Conservation (phyloP, 2,888 invertebrate species). For the Mimumesa dahlbomi region DNA sequence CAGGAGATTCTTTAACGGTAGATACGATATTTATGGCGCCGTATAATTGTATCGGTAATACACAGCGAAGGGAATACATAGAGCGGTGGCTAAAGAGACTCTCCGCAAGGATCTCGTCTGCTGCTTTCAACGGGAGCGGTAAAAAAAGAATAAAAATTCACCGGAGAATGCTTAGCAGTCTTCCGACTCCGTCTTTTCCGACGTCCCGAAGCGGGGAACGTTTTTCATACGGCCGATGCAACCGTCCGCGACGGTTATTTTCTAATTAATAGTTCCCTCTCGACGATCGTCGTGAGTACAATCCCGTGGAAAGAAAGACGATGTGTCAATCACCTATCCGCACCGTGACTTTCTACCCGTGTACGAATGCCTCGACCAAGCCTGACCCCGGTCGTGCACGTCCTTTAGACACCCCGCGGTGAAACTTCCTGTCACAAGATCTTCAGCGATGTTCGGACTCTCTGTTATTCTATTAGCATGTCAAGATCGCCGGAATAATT, state of each 20-base stretch:
- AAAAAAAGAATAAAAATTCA: too few relatives aligned
- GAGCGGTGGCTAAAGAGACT: too few relatives aligned
- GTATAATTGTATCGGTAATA: too few relatives aligned
- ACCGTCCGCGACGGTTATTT: slow-evolving; percentile 17
- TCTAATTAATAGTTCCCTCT: slow-evolving; percentile 31
- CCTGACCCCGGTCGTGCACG: slow-evolving; percentile 44
- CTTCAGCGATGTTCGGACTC: slow-evolving; percentile 23
- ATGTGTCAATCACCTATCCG: slow-evolving; percentile 45
- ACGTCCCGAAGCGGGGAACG: slow-evolving; percentile 2
- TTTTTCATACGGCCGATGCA: slow-evolving; percentile 5
- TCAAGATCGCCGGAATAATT: slow-evolving; percentile 42
- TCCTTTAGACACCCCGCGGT: slow-evolving; percentile 48
- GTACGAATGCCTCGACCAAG: slow-evolving; percentile 41
- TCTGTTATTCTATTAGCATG: slow-evolving; percentile 49
- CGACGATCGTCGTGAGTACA: not conserved
- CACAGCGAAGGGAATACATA: too few relatives aligned
- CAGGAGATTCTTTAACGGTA: too few relatives aligned
- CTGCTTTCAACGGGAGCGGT: too few relatives aligned
- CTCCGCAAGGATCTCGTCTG: too few relatives aligned
- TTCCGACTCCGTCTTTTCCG: not conserved
- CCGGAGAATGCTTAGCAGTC: too few relatives aligned
- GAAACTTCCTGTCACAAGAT: slow-evolving; percentile 57
- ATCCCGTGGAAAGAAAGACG: slow-evolving; percentile 22
- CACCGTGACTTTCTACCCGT: slow-evolving; percentile 34
- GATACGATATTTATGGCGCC: too few relatives aligned